Evolutionary conservation across 2,113 vertebrate genomes (phyloP).

Genomic region (Oryzias melastigma): DNA sequence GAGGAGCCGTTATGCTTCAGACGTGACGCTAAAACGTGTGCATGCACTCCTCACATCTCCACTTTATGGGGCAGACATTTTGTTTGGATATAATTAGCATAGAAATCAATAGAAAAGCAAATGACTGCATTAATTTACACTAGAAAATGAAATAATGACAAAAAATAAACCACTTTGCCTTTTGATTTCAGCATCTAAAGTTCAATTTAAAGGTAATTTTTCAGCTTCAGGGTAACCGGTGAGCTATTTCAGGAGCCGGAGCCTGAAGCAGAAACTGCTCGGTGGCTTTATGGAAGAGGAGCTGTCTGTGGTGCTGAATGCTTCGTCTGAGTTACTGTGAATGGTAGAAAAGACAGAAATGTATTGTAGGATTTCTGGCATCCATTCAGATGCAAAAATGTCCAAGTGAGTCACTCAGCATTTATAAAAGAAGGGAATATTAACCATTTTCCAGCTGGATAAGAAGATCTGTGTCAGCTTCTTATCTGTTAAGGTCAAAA

Average conservation of each 20-base stretch:
- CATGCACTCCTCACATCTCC: background rate
- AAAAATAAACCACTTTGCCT: background rate
- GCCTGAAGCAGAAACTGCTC: background rate
- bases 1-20: too few relatives aligned
- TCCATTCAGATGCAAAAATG: too few relatives aligned
- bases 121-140: background rate
- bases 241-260: background rate
- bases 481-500: too few relatives aligned
- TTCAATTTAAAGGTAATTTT: background rate
- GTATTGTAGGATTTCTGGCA: too few relatives aligned
- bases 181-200: background rate
- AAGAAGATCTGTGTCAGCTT: too few relatives aligned
- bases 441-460: too few relatives aligned
- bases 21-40: background rate
- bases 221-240: background rate
- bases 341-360: background rate
- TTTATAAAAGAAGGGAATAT: too few relatives aligned
- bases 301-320: slow-evolving; percentile 30
- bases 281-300: background rate
- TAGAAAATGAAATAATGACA: slow-evolving; percentile 1
- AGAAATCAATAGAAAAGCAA: background rate
- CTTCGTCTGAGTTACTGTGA: background rate
- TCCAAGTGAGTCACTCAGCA: too few relatives aligned
- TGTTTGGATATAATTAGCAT: background rate
- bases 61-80: background rate